Percentiles rank a stretch among this genome's conserved stretches.
These are phyloP conservation scores for Amorpha juglandis DNA, from an alignment of 2,888 invertebrate species.

Conservation along the genomic window DNA sequence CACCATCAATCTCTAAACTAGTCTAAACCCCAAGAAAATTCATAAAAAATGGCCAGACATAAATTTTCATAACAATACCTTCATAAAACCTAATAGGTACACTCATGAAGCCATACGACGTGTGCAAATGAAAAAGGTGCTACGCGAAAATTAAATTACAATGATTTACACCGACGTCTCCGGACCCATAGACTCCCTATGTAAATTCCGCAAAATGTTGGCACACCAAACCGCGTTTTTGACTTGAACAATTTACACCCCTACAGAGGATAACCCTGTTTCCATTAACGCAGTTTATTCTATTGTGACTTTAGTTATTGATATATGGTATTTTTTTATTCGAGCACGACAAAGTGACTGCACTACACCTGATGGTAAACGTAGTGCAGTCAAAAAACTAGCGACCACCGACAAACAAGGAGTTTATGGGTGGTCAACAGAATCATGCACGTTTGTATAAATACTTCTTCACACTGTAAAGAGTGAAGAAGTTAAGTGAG, in stretches of 20 bases:
- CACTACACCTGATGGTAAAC: too few relatives aligned
- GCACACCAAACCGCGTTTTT: constrained; percentile 45
- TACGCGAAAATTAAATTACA: constrained; percentile 31
- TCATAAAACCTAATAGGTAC: constrained; percentile 31
- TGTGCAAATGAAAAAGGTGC: constrained; percentile 34
- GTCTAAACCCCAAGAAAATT: background rate
- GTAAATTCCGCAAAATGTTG: constrained; percentile 43
- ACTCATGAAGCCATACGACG: constrained; percentile 37
- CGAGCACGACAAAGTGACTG: too few relatives aligned
- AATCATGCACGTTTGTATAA: too few relatives aligned
- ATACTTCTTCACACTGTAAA: too few relatives aligned
- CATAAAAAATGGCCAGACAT: background rate
- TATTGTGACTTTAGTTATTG: background rate
- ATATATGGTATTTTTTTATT: too few relatives aligned
- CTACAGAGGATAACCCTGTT: constrained; percentile 22
- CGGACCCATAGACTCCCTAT: constrained; percentile 31
- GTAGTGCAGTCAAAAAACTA: too few relatives aligned
- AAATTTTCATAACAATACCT: constrained; percentile 26
- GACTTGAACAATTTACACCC: constrained; percentile 34
- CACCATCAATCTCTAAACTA: background rate
- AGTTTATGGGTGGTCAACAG: background rate
- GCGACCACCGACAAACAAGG: too few relatives aligned
- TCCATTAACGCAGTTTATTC: constrained; percentile 19
- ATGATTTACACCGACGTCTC: constrained; percentile 30
- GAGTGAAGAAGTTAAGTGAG: too few relatives aligned